Base-by-base conservation (phyloP, 2,113 vertebrate species). In the Seriola rivoliana region DNA sequence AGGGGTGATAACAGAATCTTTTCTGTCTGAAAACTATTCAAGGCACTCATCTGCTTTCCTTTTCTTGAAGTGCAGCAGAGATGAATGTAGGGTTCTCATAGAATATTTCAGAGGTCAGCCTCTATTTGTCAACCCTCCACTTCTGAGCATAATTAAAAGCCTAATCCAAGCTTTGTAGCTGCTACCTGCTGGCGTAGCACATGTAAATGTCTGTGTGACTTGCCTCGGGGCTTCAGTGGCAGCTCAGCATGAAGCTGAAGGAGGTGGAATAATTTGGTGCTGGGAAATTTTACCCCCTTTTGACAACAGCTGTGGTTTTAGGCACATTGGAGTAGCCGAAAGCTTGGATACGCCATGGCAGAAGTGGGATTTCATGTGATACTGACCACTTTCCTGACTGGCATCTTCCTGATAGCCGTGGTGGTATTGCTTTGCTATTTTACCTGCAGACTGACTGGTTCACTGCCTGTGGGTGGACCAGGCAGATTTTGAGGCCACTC, bases 341-440 rank as follows among this genome's bases (percentile, higher is more conserved):
- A 8, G 17, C 36, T 34, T 9, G 40, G 17, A 12, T 76, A 75
- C 42, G 63, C 46, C 74, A 94, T 95, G 94, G 78, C 8, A 34
- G 88, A 80, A 12, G 84, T 58, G 17, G 86, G 48, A 36, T 10
- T 65, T 54, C 72, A 90, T 29, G 17, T 93, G 9, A 62, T 92
- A 6, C 52, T 94, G 77, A 95, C 93, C 38, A 80, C 90, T 1
- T 55, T 78, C 3, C 82, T 94, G 63, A 85, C 85, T 17, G 84
- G 82, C 29, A 3, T 84, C 1, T 48, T 96, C 57, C 66, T 95
- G 40, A 12, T 92, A 10, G 86, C 87, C 0, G 94, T 94, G 34
- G 40, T 95, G 83, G 69, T 58, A 0, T 70, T 95, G 62, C 90
- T 96, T 10, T 96, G 95, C 79, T 95, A 73, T 88, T 95, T 95